Evolutionary conservation across 2,888 invertebrate genomes (phyloP).

Genomic region (Drosophila eohydei): DNA sequence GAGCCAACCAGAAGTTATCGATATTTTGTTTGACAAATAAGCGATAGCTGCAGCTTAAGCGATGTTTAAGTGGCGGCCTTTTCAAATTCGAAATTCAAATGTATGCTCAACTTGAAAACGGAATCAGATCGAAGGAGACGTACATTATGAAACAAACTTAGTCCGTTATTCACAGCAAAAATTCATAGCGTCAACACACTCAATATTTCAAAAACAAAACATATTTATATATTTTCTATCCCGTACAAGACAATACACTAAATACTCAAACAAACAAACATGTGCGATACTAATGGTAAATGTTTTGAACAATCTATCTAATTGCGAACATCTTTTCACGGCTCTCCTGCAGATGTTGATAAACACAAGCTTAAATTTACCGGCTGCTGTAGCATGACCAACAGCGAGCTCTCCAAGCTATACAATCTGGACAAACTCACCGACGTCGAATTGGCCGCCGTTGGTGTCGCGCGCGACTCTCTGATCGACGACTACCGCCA

Average conservation of each 20-base stretch:
- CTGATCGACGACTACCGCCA: slow-evolving; percentile 67
- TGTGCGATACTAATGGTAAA: slow-evolving; percentile 35
- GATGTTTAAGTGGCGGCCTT: neutral
- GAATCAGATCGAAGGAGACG: neutral
- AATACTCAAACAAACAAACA: slow-evolving; percentile 14
- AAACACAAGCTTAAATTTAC: slow-evolving; percentile 43
- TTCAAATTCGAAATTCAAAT: neutral
- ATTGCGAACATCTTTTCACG: neutral
- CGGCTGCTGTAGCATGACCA: slow-evolving; percentile 45
- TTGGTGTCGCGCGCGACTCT: slow-evolving; percentile 39
- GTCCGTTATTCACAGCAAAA: slow-evolving; percentile 22
- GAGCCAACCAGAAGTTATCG: neutral
- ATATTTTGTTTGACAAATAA: neutral
- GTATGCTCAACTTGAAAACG: neutral
- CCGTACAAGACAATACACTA: slow-evolving; percentile 17
- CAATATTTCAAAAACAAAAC: slow-evolving; percentile 14
- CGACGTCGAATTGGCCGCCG: slow-evolving; percentile 48
- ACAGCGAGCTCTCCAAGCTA: slow-evolving; percentile 29
- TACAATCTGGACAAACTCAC: slow-evolving; percentile 47
- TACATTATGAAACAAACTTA: neutral
- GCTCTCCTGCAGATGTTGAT: neutral
- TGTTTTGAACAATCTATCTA: neutral
- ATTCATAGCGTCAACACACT: slow-evolving; percentile 34
- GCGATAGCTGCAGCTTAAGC: neutral
- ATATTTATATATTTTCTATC: slow-evolving; percentile 24